Percentiles rank a stretch among this genome's conserved stretches.
These are phyloP conservation scores for Hippoglossus hippoglossus DNA, from an alignment of 2,797 vertebrate species.

Conservation along the genomic window DNA sequence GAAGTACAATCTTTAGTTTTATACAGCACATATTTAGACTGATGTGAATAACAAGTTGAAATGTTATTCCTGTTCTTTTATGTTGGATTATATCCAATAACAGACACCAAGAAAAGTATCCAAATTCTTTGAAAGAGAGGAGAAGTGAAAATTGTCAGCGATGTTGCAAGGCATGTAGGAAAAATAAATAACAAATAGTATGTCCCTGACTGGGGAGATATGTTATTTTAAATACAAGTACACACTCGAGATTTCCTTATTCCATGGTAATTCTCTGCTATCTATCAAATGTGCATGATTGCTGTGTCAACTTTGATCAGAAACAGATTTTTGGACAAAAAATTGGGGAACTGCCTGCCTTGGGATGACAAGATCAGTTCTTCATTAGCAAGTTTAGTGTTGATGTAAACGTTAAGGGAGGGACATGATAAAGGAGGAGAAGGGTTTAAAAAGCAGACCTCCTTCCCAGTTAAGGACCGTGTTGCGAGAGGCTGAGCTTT, in stretches of 20 bases:
- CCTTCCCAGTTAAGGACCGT: conserved; percentile 3
- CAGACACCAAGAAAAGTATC: too few species aligned
- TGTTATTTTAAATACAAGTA: background rate
- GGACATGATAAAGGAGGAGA: background rate
- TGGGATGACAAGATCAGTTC: too few species aligned
- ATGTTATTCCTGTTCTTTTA: too few species aligned
- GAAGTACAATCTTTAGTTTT: too few species aligned
- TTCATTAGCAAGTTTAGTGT: background rate
- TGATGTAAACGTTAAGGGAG: conserved; percentile 21
- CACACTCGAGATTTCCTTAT: background rate
- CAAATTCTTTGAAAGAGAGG: background rate
- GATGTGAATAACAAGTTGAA: background rate
- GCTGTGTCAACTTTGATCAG: background rate
- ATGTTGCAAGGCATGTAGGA: background rate
- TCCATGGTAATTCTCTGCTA: background rate
- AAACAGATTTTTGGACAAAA: background rate
- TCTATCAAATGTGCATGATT: background rate
- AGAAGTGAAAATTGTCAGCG: background rate
- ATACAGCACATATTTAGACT: background rate
- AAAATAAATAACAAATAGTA: background rate
- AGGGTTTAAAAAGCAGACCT: background rate
- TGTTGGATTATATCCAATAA: too few species aligned
- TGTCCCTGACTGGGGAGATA: background rate
- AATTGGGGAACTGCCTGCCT: too few species aligned
- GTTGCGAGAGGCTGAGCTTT: background rate